Evolutionary conservation across 2,113 vertebrate species (phyloP), one percentile per base, ranked within the genome.

Genomic region (Centrocercus urophasianus): DNA sequence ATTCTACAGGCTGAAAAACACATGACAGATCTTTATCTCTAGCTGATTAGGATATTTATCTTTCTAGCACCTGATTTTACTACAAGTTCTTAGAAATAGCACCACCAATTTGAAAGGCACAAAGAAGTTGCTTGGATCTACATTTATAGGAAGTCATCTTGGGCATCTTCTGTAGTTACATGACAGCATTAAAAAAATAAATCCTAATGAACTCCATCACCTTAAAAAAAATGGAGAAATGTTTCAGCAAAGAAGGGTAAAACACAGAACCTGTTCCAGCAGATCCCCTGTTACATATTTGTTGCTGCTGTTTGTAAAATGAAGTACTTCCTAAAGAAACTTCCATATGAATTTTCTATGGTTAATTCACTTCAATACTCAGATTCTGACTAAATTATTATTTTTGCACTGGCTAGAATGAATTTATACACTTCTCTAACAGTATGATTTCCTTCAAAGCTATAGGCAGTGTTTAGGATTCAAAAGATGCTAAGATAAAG

Each of bases 401-500:
- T 66, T 88, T 93, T 86, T 88, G 38, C 0, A 0, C 56, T 54
- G 20, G 7, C 22, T 86, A 83, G 70, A 90, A 83, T 1, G 7
- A 74, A 61, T 88, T 56, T 80, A 70, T 36, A 10, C 38, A 48
- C 34, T 93, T 92, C 80, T 86, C 36, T 66, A 30, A 60, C 27
- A 20, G 21, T 30, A 50, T 14, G 15, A 76, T 80, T 89, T 79
- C 40, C 69, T 88, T 45, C 36, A 70, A 77, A 95, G 34, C 17
- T 74, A n/a, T 73, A 80, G 72, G 61, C 57, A 94, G 76, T 91
- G 65, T n/a, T 72, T 72, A 28, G 21, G 20, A 69, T 83, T 86
- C 73, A 76, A 88, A 92, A 90, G 61, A 42, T 40, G 17, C 50
- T 57, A 93, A 78, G 73, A 90, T 75, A 84, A 92, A 92, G n/a